phyloP scores from a whole-genome alignment of 37 sponge, comb jelly and placozoan genomes.

The Aphrocallistes beatrix region DNA sequence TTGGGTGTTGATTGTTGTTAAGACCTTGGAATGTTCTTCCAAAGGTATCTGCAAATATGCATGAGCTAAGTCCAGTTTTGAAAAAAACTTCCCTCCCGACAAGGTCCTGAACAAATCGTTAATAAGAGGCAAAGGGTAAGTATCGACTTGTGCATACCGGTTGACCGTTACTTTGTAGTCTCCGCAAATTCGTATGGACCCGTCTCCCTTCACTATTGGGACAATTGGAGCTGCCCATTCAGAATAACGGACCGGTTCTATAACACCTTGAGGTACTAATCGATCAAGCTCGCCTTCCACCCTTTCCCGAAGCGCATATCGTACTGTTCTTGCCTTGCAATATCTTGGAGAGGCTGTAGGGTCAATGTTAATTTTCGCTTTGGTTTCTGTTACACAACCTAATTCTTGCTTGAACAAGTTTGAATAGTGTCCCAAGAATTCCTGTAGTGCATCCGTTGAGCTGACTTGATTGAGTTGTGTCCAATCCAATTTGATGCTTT shows the following conservation, averaged over 20 bases:
- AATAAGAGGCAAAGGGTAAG: slow-evolving; percentile 23
- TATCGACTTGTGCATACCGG: slow-evolving; percentile 9
- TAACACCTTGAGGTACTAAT: slow-evolving; percentile 9
- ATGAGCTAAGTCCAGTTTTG: slow-evolving; percentile 26
- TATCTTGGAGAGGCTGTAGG: slow-evolving; percentile 3
- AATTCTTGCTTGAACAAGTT: background rate
- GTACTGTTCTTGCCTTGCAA: slow-evolving; percentile 19
- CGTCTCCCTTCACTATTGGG: slow-evolving; percentile 20
- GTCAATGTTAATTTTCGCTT: slow-evolving; percentile 10
- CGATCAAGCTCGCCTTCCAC: slow-evolving; percentile 7
- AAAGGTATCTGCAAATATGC: slow-evolving; percentile 23
- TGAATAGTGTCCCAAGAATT: background rate
- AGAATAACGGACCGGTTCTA: background rate
- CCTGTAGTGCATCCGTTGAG: background rate
- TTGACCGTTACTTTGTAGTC: slow-evolving; percentile 33
- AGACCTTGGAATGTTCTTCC: slow-evolving; percentile 21
- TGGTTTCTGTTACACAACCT: background rate
- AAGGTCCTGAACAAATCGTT: slow-evolving; percentile 15
- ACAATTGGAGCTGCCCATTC: slow-evolving; percentile 31
- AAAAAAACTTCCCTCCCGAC: slow-evolving; percentile 22
- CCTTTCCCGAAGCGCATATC: slow-evolving; percentile 18
- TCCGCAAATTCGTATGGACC: slow-evolving; percentile 23
- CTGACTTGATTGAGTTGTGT: slow-evolving; percentile 1
- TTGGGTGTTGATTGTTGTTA: slow-evolving; percentile 17
- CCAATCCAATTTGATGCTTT: slow-evolving; percentile 23